Evolutionary conservation across 2,888 invertebrate species (phyloP).

Genomic region (Gastracanthus pulcherrimus): DNA sequence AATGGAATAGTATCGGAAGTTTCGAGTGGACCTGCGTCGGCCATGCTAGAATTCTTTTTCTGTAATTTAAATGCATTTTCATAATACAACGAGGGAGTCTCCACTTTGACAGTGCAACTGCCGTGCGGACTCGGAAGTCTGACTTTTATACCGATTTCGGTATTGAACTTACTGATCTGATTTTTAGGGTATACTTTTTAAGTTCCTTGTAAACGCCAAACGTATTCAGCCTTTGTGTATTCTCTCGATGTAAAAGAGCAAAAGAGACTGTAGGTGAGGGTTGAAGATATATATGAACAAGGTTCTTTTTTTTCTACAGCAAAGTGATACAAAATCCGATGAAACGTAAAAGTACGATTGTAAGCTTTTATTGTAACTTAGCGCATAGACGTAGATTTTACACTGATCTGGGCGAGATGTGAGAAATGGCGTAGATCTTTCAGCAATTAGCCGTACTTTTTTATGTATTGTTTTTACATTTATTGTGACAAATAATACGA

Average conservation of each 20-base stretch:
- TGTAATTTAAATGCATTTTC: conserved; percentile 54
- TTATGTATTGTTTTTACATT: conserved; percentile 56
- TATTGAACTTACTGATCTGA: conserved; percentile 50
- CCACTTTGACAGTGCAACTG: conserved; percentile 39
- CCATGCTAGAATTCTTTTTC: conserved; percentile 41
- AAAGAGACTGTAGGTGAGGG: conserved; percentile 30
- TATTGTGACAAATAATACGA: conserved; percentile 56
- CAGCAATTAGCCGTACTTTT: conserved; percentile 52
- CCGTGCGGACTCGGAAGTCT: conserved; percentile 48
- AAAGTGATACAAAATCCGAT: conserved; percentile 46
- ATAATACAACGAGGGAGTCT: conserved; percentile 43
- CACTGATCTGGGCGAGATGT: conserved; percentile 28
- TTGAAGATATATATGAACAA: conserved; percentile 38
- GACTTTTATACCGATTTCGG: conserved; percentile 51
- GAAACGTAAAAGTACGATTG: conserved; percentile 44
- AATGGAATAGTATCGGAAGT: conserved; percentile 35
- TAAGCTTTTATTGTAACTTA: conserved; percentile 50
- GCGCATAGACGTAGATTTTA: conserved; percentile 38
- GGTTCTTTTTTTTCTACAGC: conserved; percentile 46
- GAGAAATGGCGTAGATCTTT: conserved; percentile 29
- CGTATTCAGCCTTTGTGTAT: conserved; percentile 42
- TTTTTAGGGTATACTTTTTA: conserved; percentile 50
- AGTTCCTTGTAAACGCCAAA: conserved; percentile 53
- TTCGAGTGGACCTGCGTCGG: conserved; percentile 39
- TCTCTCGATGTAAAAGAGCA: conserved; percentile 15